Evolutionary conservation across 1,140 invertebrate genomes (phyloP).

Genomic region (Drosophila kohkoa): DNA sequence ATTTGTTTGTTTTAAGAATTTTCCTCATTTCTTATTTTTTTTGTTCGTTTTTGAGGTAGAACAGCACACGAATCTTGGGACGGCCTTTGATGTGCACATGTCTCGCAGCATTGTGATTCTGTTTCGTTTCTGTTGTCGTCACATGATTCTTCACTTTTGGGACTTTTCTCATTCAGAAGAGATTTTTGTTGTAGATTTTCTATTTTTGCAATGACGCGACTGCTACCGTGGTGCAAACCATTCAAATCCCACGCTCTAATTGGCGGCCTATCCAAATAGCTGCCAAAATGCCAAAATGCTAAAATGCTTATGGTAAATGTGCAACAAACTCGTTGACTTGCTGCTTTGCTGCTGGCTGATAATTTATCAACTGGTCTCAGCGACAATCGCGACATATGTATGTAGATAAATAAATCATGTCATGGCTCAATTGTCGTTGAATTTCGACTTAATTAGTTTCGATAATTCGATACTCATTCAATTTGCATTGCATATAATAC

Average conservation of each 20-base stretch:
- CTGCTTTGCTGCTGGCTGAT: constrained; percentile 34
- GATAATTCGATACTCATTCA: constrained; percentile 47
- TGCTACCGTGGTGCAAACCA: constrained; percentile 64
- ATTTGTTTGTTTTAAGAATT: constrained; percentile 38
- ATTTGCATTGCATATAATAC: neutral
- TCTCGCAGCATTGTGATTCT: constrained; percentile 57
- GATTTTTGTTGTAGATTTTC: constrained; percentile 34
- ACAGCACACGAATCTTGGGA: constrained; percentile 48
- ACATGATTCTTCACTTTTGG: constrained; percentile 67
- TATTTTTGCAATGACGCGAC: constrained; percentile 64
- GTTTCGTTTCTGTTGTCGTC: constrained; percentile 72
- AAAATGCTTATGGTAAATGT: constrained; percentile 12
- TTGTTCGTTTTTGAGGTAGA: constrained; percentile 55
- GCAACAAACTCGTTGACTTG: constrained; percentile 50
- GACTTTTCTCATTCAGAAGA: constrained; percentile 46
- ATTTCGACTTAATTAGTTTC: constrained; percentile 41
- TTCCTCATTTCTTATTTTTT: constrained; percentile 17
- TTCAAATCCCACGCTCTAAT: constrained; percentile 66
- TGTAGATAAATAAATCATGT: constrained; percentile 66
- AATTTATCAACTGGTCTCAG: constrained; percentile 65
- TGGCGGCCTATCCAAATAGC: constrained; percentile 25
- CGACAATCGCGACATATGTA: constrained; percentile 38
- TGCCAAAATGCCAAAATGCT: constrained; percentile 38
- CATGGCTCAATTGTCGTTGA: constrained; percentile 71
- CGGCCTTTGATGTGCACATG: constrained; percentile 74